A percentile compares a stretch with the other conserved stretches of the same genome.
phyloP scores from a whole-genome alignment of 2,113 vertebrate genomes.

The Carassius gibelio region DNA sequence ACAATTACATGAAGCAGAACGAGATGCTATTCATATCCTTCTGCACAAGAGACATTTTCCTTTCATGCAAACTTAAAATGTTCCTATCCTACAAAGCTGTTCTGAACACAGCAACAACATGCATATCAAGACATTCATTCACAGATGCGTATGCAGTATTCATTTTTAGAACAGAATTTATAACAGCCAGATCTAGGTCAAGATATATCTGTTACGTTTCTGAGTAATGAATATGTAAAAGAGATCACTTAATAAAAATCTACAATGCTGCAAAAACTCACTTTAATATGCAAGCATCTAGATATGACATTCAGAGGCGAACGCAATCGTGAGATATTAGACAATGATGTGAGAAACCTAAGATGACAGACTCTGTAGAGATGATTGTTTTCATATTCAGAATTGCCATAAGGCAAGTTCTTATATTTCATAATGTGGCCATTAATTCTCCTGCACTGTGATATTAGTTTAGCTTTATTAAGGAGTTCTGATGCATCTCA shows the following conservation, averaged over 20 bases:
- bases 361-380: slow-evolving; percentile 19
- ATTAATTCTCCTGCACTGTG: slow-evolving; percentile 19
- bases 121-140: background rate
- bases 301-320: background rate
- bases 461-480: slow-evolving; percentile 31
- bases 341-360: slow-evolving; percentile 11
- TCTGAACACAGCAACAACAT: background rate
- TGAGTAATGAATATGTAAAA: slow-evolving; percentile 2
- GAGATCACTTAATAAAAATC: background rate
- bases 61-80: slow-evolving; percentile 11
- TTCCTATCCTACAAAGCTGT: background rate
- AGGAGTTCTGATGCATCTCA: slow-evolving; percentile 23
- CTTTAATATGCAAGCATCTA: background rate
- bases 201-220: slow-evolving; percentile 5
- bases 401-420: slow-evolving; percentile 19
- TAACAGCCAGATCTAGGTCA: slow-evolving; percentile 41
- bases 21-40: background rate
- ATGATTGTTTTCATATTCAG: slow-evolving; percentile 22
- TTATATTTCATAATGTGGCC: slow-evolving; percentile 13
- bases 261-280: background rate
- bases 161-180: slow-evolving; percentile 21
- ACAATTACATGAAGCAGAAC: background rate
- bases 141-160: background rate
- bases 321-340: slow-evolving; percentile 16
- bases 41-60: background rate